phyloP scores from a whole-genome alignment of 1,140 invertebrate genomes.

The Zaprionus camerounensis region DNA sequence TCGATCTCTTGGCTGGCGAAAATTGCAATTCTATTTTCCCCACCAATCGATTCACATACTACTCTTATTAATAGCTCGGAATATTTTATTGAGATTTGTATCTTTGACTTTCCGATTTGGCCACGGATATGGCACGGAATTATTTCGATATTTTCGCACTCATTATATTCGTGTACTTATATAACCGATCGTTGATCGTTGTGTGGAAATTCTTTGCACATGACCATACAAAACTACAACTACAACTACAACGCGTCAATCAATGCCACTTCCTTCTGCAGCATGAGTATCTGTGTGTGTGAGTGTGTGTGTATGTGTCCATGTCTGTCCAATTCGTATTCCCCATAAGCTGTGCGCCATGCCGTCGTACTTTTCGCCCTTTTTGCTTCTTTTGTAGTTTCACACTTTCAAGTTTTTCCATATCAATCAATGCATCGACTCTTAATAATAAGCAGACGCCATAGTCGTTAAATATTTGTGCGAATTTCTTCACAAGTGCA shows the following conservation, averaged over 20 bases:
- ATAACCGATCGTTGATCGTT: conserved; percentile 52
- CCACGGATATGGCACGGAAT: conserved; percentile 70
- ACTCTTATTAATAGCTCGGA: conserved; percentile 74
- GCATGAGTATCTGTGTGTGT: conserved; percentile 17
- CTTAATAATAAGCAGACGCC: conserved; percentile 75
- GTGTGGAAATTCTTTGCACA: conserved; percentile 71
- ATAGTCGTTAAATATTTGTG: conserved; percentile 44
- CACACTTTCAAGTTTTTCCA: conserved; percentile 66
- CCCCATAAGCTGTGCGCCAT: conserved; percentile 20
- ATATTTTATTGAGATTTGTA: conserved; percentile 79
- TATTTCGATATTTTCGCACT: conserved; percentile 61
- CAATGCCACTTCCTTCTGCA: conserved; percentile 69
- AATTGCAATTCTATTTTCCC: conserved; percentile 19
- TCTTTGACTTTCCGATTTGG: conserved; percentile 77
- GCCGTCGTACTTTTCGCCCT: conserved; percentile 22
- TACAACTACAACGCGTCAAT: conserved; percentile 59
- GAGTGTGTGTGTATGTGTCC: conserved; percentile 6
- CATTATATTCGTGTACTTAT: conserved; percentile 68
- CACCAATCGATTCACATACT: conserved; percentile 66
- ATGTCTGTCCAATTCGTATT: conserved; percentile 8
- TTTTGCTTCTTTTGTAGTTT: conserved; percentile 48
- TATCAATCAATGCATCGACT: conserved; percentile 62
- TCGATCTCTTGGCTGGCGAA: conserved; percentile 23
- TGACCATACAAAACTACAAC: conserved; percentile 22
- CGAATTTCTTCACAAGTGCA: conserved; percentile 64